These are phyloP conservation scores for Dasypus novemcinctus DNA, from an alignment of 2,113 vertebrate genomes.

Conservation along the genomic window DNA sequence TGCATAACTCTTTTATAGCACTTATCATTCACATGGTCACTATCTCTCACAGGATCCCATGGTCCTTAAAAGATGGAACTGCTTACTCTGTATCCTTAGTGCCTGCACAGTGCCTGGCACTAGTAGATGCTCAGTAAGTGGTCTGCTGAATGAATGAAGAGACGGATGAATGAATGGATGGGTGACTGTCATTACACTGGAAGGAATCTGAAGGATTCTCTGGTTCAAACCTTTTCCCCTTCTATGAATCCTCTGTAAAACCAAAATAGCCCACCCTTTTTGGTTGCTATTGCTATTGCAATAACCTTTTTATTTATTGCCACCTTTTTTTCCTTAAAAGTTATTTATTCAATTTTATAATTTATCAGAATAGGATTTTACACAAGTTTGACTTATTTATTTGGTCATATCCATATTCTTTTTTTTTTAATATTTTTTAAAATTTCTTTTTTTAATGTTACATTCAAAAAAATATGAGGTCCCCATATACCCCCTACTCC, in stretches of 20 bases:
- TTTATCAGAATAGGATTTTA: no score
- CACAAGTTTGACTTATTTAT: no score
- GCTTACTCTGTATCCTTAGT: not conserved
- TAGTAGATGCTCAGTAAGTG: not conserved
- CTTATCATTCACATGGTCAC: not conserved
- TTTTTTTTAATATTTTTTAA: no score
- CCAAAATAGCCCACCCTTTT: not conserved
- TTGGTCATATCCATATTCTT: no score
- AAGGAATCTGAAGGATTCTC: not conserved
- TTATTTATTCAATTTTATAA: no score
- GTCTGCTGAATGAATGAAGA: not conserved
- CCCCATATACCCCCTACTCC: no score
- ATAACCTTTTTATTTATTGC: not conserved
- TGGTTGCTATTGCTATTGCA: not conserved
- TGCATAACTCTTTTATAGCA: rapidly evolving
- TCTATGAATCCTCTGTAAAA: conserved; percentile 1
- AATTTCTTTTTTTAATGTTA: no score
- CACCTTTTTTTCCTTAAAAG: no score
- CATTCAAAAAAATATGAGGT: no score
- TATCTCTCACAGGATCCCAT: not conserved
- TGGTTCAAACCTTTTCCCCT: not conserved
- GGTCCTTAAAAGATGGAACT: not conserved
- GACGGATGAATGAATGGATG: not conserved
- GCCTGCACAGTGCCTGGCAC: not conserved
- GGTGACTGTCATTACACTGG: not conserved